These are phyloP conservation scores for Diabrotica balteata DNA, from an alignment of 2,888 invertebrate genomes.

Conservation along the genomic window DNA sequence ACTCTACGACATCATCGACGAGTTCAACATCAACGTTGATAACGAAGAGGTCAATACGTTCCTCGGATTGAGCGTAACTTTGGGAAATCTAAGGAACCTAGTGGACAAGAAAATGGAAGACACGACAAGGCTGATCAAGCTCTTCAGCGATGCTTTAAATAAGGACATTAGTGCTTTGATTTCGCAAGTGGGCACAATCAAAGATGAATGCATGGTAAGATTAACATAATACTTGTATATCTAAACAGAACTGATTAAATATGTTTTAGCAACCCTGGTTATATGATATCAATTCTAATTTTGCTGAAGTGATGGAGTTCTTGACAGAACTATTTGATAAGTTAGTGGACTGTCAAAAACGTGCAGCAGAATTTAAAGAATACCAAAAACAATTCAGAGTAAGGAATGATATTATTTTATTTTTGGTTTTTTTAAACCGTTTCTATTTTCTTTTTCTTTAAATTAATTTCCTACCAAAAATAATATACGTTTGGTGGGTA, in stretches of 20 bases:
- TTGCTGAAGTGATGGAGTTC: conserved; percentile 69
- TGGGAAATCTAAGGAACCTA: conserved; percentile 70
- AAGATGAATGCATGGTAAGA: conserved; percentile 73
- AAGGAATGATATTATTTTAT: conserved; percentile 29
- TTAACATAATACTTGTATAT: conserved; percentile 31
- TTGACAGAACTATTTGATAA: conserved; percentile 71
- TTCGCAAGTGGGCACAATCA: conserved; percentile 75
- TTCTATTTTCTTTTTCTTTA: too few species aligned
- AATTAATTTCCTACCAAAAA: too few species aligned
- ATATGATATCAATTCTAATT: conserved; percentile 75
- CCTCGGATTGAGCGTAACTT: conserved; percentile 67
- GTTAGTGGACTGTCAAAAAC: conserved; percentile 69
- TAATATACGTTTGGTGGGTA: too few species aligned
- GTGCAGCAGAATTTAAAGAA: conserved; percentile 76
- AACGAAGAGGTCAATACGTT: conserved; percentile 75
- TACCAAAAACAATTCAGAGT: conserved; percentile 89
- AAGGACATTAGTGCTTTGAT: conserved; percentile 79
- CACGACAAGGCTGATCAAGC: conserved; percentile 71
- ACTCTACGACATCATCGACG: conserved; percentile 83
- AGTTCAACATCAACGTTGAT: conserved; percentile 75
- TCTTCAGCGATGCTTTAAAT: conserved; percentile 77
- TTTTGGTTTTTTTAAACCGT: too few species aligned
- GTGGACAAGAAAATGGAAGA: conserved; percentile 76
- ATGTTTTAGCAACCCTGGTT: conserved; percentile 73
- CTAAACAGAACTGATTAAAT: too few species aligned